These are phyloP conservation scores for Platorchestia sp. DNA, from an alignment of 1,140 invertebrate genomes.

Conservation along the genomic window DNA sequence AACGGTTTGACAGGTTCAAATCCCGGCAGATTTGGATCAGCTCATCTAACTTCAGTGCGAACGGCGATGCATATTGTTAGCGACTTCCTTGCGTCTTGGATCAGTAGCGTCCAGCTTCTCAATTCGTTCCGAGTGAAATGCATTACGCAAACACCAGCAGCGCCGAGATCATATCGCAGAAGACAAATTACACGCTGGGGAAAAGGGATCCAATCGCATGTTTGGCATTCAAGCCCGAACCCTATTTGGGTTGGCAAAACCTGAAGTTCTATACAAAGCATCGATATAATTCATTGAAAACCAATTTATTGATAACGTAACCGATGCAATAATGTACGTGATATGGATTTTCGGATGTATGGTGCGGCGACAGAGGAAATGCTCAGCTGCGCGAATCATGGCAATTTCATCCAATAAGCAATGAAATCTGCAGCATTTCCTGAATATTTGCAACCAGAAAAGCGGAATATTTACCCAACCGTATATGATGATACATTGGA, in stretches of 20 bases:
- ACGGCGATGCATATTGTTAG: not conserved
- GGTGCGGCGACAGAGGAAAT: not conserved
- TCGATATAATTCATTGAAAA: slow-evolving; percentile 1
- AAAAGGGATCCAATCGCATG: not conserved
- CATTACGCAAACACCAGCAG: not conserved
- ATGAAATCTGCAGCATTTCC: not conserved
- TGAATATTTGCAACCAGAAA: not conserved
- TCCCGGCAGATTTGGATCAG: not conserved
- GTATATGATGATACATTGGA: too few species aligned
- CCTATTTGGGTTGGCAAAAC: not conserved
- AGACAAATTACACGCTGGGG: not conserved
- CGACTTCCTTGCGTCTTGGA: not conserved
- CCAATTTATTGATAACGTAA: not conserved
- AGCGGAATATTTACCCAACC: not conserved
- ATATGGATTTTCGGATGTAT: not conserved
- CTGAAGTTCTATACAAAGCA: not conserved
- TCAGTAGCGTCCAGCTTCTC: not conserved
- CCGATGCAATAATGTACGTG: not conserved
- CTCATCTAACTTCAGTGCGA: not conserved
- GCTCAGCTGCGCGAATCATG: not conserved
- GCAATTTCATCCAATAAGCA: not conserved
- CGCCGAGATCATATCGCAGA: not conserved
- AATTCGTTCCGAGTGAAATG: not conserved
- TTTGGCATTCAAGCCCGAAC: not conserved
- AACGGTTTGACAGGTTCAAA: too few species aligned